These are phyloP conservation scores for Hippoglossus stenolepis DNA, from an alignment of 2,113 vertebrate species.

Conservation along the genomic window DNA sequence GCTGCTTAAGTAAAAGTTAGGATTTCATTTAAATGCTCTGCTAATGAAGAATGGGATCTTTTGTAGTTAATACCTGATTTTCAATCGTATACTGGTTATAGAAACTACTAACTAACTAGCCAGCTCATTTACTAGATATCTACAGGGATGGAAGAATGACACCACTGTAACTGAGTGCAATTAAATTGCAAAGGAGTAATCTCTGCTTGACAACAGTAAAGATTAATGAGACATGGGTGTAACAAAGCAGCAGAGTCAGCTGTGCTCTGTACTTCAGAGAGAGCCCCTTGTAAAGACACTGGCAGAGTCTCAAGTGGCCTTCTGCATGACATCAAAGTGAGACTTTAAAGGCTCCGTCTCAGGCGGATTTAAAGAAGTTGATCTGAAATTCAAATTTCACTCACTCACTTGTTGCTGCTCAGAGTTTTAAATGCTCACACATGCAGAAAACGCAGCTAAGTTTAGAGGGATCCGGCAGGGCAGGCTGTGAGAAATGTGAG, in stretches of 20 bases:
- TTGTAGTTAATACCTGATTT: too few species aligned
- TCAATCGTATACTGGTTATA: too few species aligned
- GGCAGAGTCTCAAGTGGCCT: slow-evolving; percentile 35
- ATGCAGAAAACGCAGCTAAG: neutral
- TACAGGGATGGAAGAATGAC: neutral
- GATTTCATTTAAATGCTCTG: too few species aligned
- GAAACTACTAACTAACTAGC: neutral
- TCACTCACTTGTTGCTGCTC: neutral
- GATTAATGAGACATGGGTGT: slow-evolving; percentile 32
- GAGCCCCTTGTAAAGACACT: neutral
- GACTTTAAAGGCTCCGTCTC: slow-evolving; percentile 22
- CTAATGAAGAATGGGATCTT: too few species aligned
- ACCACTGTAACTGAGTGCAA: neutral
- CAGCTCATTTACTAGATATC: neutral
- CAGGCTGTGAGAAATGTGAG: neutral
- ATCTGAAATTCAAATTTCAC: slow-evolving; percentile 36
- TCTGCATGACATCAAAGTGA: slow-evolving; percentile 30
- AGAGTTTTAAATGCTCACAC: slow-evolving; percentile 18
- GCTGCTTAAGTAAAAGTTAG: too few species aligned
- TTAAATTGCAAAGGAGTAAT: slow-evolving; percentile 1
- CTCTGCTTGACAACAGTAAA: slow-evolving; percentile 9
- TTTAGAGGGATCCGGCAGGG: too few species aligned
- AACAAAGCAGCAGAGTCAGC: slow-evolving; percentile 21
- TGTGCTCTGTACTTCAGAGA: neutral
- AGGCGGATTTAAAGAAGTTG: slow-evolving; percentile 18